These are phyloP conservation scores for Cetonia aurata DNA, from an alignment of 2,888 invertebrate species.

Conservation along the genomic window DNA sequence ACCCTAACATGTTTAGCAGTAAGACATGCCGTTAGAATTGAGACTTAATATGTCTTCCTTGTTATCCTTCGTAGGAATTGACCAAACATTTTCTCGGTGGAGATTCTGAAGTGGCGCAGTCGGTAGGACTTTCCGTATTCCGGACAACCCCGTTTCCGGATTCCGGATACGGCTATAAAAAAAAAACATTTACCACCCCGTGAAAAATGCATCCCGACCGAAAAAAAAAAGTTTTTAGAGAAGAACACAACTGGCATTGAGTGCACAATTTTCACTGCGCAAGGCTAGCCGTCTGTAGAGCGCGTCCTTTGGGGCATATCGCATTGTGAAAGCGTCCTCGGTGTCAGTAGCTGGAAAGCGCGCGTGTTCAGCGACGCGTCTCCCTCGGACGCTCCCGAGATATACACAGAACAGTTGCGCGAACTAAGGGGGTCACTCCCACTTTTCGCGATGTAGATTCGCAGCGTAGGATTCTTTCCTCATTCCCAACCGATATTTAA, in stretches of 20 bases:
- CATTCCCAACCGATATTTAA: no score
- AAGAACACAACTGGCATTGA: background rate
- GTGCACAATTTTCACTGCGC: constrained; percentile 13
- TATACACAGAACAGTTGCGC: constrained; percentile 45
- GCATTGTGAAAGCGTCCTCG: constrained; percentile 55
- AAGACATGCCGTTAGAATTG: no score
- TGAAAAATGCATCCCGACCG: background rate
- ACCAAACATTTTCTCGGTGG: no score
- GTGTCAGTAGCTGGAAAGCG: constrained; percentile 53
- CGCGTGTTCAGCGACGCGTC: constrained; percentile 50
- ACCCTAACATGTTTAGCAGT: no score
- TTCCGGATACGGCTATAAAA: background rate
- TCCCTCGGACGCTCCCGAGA: constrained; percentile 30
- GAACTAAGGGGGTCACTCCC: constrained; percentile 10
- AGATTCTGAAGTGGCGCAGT: no score
- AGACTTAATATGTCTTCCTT: no score
- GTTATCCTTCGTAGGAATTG: no score
- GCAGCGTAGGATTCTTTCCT: no score
- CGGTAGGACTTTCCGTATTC: no score
- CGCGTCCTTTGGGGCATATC: constrained; percentile 10
- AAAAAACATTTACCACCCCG: background rate
- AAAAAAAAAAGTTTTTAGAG: background rate
- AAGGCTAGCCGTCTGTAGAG: constrained; percentile 5
- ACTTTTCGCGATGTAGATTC: constrained; percentile 4
- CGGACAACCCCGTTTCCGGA: background rate